These are phyloP conservation scores for Nasonovia ribisnigri DNA, from an alignment of 2,888 invertebrate genomes.

Conservation along the genomic window DNA sequence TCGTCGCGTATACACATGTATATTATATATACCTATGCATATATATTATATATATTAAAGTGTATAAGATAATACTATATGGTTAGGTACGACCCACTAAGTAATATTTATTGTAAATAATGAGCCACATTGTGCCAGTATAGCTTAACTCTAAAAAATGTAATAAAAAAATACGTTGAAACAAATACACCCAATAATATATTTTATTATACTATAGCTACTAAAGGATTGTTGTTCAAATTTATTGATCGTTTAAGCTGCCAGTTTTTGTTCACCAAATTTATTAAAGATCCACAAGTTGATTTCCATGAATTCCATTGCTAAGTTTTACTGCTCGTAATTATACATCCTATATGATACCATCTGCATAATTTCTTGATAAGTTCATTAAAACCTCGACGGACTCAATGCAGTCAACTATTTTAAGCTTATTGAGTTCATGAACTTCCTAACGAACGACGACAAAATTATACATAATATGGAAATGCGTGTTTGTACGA, in stretches of 20 bases:
- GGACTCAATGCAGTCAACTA: not conserved
- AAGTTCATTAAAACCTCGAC: not conserved
- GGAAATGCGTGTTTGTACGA: not conserved
- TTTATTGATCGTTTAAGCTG: not conserved
- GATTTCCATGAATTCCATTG: not conserved
- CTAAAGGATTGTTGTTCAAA: not conserved
- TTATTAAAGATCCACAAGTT: not conserved
- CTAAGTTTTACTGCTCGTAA: not conserved
- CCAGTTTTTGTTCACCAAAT: not conserved
- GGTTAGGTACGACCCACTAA: not conserved
- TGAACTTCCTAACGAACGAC: not conserved
- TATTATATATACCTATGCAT: not conserved
- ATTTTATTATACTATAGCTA: not conserved
- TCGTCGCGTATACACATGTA: not conserved
- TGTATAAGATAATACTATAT: not conserved
- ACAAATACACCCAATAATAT: not conserved
- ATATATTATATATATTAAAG: not conserved
- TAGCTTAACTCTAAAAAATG: not conserved
- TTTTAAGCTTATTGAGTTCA: not conserved
- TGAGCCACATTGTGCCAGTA: not conserved
- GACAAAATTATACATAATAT: not conserved
- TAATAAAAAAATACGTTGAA: not conserved
- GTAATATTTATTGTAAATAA: not conserved
- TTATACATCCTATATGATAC: not conserved
- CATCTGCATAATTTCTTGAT: not conserved